Evolutionary conservation across 2,888 invertebrate species (phyloP).

Genomic region (Drosophila macrothrix): DNA sequence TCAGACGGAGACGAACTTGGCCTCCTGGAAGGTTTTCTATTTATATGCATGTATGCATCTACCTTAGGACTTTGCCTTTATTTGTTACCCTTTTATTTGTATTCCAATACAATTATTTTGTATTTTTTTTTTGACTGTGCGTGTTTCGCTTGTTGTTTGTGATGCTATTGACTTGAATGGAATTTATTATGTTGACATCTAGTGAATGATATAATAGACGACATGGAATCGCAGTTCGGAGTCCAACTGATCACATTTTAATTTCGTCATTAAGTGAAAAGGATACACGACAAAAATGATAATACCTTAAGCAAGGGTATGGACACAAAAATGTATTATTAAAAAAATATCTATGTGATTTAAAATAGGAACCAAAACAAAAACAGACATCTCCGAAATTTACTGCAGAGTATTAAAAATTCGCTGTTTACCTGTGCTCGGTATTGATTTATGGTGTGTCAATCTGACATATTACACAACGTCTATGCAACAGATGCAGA

Average conservation of each 20-base stretch:
- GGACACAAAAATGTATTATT: not conserved
- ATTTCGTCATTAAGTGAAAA: not conserved
- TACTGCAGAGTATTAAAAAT: not conserved
- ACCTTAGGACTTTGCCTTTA: not conserved
- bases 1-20: not conserved
- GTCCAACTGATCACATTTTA: not conserved
- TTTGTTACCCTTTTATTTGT: not conserved
- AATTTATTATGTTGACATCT: not conserved
- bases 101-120: no score
- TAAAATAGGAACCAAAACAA: not conserved
- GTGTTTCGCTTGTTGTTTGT: not conserved
- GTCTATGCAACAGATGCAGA: constrained; percentile 53
- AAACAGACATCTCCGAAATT: no score
- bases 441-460: constrained; percentile 65
- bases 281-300: not conserved
- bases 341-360: not conserved
- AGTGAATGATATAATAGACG: not conserved
- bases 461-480: constrained; percentile 64
- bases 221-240: not conserved
- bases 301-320: no score
- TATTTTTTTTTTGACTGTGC: not conserved
- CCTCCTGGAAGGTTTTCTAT: not conserved
- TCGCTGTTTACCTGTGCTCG: constrained; percentile 7
- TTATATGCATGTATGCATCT: not conserved
- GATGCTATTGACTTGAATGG: not conserved